Percentiles rank a stretch among this genome's conserved stretches.
phyloP scores from a whole-genome alignment of 2,797 vertebrate species.

The Pipistrellus pygmaeus region DNA sequence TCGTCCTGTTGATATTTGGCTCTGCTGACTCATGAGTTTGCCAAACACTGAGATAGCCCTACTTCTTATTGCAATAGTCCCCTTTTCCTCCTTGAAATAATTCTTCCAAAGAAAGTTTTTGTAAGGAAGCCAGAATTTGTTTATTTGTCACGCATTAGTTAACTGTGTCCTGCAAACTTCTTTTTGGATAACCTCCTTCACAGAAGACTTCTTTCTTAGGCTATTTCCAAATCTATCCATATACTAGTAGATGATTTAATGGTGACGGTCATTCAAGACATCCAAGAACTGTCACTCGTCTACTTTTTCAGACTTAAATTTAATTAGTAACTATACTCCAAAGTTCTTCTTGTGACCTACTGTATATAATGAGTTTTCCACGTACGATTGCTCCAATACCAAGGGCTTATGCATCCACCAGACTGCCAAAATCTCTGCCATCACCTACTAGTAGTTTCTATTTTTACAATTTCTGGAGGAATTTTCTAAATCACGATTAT shows the following conservation, averaged over 20 bases:
- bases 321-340: constrained; percentile 43
- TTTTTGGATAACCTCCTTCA: neutral
- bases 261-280: neutral
- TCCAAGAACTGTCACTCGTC: neutral
- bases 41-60: neutral
- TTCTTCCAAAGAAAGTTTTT: constrained; percentile 30
- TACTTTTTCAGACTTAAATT: constrained; percentile 37
- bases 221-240: constrained; percentile 36
- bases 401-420: constrained; percentile 7
- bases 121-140: neutral
- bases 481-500: constrained; percentile 37
- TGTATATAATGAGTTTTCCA: neutral
- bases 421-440: neutral
- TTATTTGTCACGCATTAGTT: constrained; percentile 28
- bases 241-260: neutral
- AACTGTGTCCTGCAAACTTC: neutral
- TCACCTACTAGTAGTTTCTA: neutral
- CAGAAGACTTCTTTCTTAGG: neutral
- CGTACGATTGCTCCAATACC: neutral
- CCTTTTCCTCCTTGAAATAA: neutral
- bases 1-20: no score
- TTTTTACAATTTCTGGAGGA: neutral
- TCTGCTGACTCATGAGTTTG: no score
- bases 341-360: constrained; percentile 37
- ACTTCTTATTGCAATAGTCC: neutral